Evolutionary conservation across 2,797 vertebrate genomes (phyloP).

Genomic region (Todus mexicanus): DNA sequence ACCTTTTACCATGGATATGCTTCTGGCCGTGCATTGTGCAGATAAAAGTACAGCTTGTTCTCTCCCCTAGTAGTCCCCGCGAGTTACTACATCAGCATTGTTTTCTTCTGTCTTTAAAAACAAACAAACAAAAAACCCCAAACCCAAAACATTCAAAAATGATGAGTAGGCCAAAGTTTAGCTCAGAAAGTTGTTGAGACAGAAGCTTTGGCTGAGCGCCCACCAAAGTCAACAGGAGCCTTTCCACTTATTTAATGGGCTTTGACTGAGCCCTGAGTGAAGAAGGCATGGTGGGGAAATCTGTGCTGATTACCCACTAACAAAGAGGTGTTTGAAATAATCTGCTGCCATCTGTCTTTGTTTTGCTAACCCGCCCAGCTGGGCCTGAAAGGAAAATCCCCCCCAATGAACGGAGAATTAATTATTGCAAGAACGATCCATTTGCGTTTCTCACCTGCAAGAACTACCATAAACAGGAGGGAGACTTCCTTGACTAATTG

Average conservation of each 20-base stretch:
- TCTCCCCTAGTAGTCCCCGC: background rate
- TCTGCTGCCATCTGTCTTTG: constrained; percentile 51
- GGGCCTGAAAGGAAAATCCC: background rate
- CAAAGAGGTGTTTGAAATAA: constrained; percentile 39
- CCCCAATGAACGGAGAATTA: background rate
- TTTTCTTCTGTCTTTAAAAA: background rate
- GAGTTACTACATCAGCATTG: background rate
- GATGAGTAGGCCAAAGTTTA: background rate
- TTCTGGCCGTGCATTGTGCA: background rate
- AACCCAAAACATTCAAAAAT: background rate
- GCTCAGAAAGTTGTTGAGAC: background rate
- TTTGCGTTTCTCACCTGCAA: background rate
- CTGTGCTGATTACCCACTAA: background rate
- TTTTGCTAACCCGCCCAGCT: constrained; percentile 18
- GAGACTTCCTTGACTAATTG: background rate
- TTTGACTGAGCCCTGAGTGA: constrained; percentile 5
- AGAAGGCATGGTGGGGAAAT: background rate
- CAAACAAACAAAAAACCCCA: background rate
- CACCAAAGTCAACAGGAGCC: background rate
- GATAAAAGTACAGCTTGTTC: background rate
- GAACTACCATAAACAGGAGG: background rate
- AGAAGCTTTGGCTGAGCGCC: background rate
- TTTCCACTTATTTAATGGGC: background rate
- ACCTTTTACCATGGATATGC: background rate
- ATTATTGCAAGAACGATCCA: background rate